Conservation (phyloP, 2,888 invertebrate species). For the Brenthis ino region DNA sequence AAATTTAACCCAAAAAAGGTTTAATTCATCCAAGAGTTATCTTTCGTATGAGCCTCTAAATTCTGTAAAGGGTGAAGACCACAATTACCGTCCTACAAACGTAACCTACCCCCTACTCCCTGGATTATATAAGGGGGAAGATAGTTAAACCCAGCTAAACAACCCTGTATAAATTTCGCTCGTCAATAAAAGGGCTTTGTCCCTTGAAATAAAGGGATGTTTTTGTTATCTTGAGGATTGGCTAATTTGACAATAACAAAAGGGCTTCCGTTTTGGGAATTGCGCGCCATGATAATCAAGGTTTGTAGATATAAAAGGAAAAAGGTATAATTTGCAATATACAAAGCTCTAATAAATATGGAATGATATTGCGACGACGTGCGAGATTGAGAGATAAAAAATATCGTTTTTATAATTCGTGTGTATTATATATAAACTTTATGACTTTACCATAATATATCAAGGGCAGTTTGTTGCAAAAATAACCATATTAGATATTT, state of each 20-base stretch:
- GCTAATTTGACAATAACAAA: constrained; percentile 83
- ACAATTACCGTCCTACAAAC: constrained; percentile 44
- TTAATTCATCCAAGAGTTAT: constrained; percentile 34
- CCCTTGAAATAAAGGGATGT: constrained; percentile 75
- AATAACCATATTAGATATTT: no score
- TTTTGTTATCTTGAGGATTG: constrained; percentile 83
- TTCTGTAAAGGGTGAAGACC: constrained; percentile 43
- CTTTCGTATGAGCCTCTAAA: constrained; percentile 38
- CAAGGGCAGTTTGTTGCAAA: no score
- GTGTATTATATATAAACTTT: neutral
- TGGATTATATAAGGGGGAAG: constrained; percentile 69
- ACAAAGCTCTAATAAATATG: constrained; percentile 55
- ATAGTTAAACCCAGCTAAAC: constrained; percentile 71
- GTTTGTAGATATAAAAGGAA: constrained; percentile 50
- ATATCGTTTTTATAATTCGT: constrained; percentile 15
- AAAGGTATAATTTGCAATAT: constrained; percentile 53
- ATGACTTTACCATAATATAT: neutral
- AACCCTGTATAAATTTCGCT: constrained; percentile 71
- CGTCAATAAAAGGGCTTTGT: constrained; percentile 79
- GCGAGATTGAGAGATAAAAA: constrained; percentile 33
- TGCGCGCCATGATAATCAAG: constrained; percentile 71
- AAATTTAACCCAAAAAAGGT: constrained; percentile 32
- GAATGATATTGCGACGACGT: constrained; percentile 44
- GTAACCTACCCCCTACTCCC: constrained; percentile 42
- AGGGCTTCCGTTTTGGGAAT: constrained; percentile 73